Conservation (phyloP, 92 coral and sea anemone genomes). For the Porites evermanni region DNA sequence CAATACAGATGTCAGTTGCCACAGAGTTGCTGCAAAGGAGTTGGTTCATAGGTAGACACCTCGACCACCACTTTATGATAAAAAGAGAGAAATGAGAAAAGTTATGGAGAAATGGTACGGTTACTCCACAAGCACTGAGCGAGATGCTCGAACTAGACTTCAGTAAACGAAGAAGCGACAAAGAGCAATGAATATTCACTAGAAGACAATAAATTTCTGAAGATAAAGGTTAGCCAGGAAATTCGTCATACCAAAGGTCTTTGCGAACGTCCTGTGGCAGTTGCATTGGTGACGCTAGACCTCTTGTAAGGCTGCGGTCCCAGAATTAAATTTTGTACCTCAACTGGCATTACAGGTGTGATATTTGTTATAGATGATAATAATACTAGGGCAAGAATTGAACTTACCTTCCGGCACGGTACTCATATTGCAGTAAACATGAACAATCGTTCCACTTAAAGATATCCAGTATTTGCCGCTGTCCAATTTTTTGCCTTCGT, state of each 20-base stretch:
- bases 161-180: conserved; percentile 47
- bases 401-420: no score
- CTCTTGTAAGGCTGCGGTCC: no score
- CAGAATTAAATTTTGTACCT: no score
- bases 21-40: conserved; percentile 53
- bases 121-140: conserved; percentile 47
- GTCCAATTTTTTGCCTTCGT: not conserved
- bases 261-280: no score
- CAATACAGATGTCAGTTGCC: conserved; percentile 22
- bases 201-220: no score
- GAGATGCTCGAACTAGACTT: conserved; percentile 48
- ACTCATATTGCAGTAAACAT: no score
- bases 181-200: not conserved
- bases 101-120: conserved; percentile 38
- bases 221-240: conserved; percentile 32
- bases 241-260: not conserved
- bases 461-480: not conserved
- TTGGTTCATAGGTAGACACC: conserved; percentile 13
- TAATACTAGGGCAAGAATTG: no score
- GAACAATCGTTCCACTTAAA: no score
- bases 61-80: conserved; percentile 53
- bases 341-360: no score
- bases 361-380: no score
- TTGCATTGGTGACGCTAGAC: no score
- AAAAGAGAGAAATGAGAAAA: conserved; percentile 7